phyloP scores from a whole-genome alignment of 2,888 invertebrate genomes.

The Andrena marginata region DNA sequence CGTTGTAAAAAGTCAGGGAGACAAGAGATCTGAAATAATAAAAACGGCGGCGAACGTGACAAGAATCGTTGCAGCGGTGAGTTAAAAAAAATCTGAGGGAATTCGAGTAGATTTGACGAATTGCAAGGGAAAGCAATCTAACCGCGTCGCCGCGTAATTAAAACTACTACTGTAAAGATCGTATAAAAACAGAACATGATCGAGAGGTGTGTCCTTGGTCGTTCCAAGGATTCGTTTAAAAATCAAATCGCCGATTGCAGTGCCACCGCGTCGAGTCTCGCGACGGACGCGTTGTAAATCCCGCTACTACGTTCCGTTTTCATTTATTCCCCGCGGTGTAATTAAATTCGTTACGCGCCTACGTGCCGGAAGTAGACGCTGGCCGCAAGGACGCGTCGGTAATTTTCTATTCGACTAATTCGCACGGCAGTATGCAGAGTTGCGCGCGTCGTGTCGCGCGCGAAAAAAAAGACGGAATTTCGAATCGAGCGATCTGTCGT shows the following conservation, averaged over 20 bases:
- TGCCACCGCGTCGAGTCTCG: neutral
- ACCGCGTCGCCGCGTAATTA: neutral
- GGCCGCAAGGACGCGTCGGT: slow-evolving; percentile 74
- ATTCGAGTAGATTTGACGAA: neutral
- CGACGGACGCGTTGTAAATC: neutral
- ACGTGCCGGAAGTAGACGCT: slow-evolving; percentile 72
- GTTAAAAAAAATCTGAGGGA: neutral
- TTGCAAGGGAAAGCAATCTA: neutral
- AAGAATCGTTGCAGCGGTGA: neutral
- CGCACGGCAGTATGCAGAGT: slow-evolving; percentile 69
- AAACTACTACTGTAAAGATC: neutral
- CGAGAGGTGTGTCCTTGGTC: neutral
- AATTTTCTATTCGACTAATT: slow-evolving; percentile 63
- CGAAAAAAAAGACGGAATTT: slow-evolving; percentile 33
- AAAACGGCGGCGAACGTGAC: neutral
- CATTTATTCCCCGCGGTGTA: neutral
- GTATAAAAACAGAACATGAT: neutral
- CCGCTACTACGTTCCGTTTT: neutral
- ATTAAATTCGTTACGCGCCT: slow-evolving; percentile 14
- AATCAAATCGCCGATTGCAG: neutral
- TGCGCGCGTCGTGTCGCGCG: slow-evolving; percentile 26
- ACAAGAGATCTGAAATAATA: neutral
- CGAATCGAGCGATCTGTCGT: slow-evolving; percentile 51
- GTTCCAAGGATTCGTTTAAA: neutral
- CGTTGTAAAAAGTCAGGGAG: too few species aligned